Base-by-base conservation (phyloP, 1,140 invertebrate species). In the Calephelis nemesis region DNA sequence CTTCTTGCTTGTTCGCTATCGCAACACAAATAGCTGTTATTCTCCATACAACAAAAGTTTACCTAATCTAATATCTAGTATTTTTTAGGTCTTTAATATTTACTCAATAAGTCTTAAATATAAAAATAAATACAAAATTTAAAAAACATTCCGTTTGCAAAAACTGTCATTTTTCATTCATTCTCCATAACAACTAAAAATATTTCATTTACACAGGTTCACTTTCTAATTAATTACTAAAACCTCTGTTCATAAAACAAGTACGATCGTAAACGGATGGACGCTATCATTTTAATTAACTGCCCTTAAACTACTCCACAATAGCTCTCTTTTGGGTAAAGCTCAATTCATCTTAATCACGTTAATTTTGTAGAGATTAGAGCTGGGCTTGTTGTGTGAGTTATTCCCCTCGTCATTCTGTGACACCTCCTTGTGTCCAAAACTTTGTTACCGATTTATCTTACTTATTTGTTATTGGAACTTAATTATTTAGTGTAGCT, bases 391-490 rank as follows among this genome's bases (percentile, higher is more conserved):
- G 74, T 72, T 72, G 73, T 76, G 73, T 74, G 74, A 75, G 74
- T 69, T 72, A 71, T 77, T 74, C 73, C 73, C 75, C 75, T 79
- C 73, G 77, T 79, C 77, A 79, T 68, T 75, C 64, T 62, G 70
- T 74, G 72, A 78, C 75, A 79, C 70, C 62, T 71, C 68, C 75
- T 72, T 65, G 71, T 73, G 70, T 69, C 71, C 69, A 69, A 69
- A 77, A 75, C 74, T 78, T 75, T 67, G 76, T 75, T 75, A 71
- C 72, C 73, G 71, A 74, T 79, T 79, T 79, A 79, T 76, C 75
- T 79, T 79, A 74, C 74, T 76, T 74, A 79, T 76, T 79, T 69
- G 63, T 74, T 76, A 49, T 47, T 47, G 54, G 66, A 62, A 74
- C 67, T 62, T 74, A 68, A 71, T 74, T 60, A 71, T 71, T 58